Percentiles rank a stretch among this genome's conserved stretches.
Conservation (phyloP, 2,113 vertebrate genomes). For the Echinops telfairi region DNA sequence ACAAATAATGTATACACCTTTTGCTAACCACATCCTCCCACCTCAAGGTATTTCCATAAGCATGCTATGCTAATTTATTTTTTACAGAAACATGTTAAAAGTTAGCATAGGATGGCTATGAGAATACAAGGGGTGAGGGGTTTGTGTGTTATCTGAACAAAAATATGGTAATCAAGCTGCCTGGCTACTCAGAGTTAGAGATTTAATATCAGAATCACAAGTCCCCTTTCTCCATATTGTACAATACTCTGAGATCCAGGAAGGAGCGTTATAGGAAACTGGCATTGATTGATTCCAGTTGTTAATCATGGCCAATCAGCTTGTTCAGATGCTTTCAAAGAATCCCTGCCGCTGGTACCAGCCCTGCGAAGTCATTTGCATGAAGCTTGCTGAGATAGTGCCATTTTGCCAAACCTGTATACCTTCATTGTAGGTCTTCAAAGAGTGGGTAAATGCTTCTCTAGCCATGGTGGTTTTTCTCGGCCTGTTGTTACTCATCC, state of each 20-base stretch:
- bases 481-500: slow-evolving; percentile 21
- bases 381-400: background rate
- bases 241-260: background rate
- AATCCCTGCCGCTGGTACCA: slow-evolving; percentile 33
- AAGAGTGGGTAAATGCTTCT: slow-evolving; percentile 20
- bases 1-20: background rate
- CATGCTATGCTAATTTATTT: background rate
- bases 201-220: background rate
- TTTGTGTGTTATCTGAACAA: background rate
- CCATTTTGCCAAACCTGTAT: background rate
- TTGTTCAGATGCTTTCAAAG: slow-evolving; percentile 33
- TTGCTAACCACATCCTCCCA: background rate
- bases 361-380: background rate
- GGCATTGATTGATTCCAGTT: slow-evolving; percentile 3
- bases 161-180: background rate
- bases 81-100: background rate
- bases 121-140: background rate
- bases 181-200: background rate
- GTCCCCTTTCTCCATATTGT: background rate
- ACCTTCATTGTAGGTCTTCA: slow-evolving; percentile 33
- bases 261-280: background rate
- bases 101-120: too few species aligned
- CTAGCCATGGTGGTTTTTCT: background rate
- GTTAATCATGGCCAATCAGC: background rate
- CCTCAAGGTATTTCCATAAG: background rate